Conservation (phyloP, 2,113 vertebrate genomes). For the Corvus moneduloides region DNA sequence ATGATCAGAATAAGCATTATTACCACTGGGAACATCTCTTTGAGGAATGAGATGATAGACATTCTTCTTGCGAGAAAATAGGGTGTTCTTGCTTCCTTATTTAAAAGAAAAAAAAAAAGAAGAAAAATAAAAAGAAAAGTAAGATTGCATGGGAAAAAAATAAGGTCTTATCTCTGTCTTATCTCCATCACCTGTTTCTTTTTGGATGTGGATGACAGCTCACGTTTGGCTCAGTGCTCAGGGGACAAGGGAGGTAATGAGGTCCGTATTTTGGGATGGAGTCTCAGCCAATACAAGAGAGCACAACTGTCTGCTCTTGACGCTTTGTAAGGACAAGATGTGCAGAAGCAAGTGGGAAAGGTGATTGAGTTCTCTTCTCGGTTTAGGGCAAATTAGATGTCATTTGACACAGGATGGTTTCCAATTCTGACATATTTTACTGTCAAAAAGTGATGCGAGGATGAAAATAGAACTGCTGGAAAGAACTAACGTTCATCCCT, state of each 20-base stretch:
- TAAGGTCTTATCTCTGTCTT: not conserved
- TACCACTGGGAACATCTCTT: not conserved
- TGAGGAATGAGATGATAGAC: not conserved
- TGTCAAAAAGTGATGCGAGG: not conserved
- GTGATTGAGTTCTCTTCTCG: not conserved
- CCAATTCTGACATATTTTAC: slow-evolving; percentile 23
- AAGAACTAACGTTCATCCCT: not conserved
- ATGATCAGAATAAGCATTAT: not conserved
- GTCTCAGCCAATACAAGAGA: not conserved
- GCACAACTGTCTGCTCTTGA: not conserved
- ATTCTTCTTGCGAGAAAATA: not conserved
- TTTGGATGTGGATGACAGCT: not conserved
- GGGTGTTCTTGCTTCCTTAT: not conserved
- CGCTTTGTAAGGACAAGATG: not conserved
- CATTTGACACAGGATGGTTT: slow-evolving; percentile 2
- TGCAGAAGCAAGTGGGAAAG: not conserved
- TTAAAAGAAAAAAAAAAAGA: not conserved
- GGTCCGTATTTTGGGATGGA: not conserved
- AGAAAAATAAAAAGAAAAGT: not conserved
- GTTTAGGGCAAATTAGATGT: slow-evolving; percentile 7
- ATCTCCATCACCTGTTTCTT: not conserved
- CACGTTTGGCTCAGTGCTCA: not conserved
- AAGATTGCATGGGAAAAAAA: not conserved
- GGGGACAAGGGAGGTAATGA: not conserved
- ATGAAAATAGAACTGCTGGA: slow-evolving; percentile 55